phyloP scores from a whole-genome alignment of 2,113 vertebrate genomes.

The Ramphastos sulfuratus region DNA sequence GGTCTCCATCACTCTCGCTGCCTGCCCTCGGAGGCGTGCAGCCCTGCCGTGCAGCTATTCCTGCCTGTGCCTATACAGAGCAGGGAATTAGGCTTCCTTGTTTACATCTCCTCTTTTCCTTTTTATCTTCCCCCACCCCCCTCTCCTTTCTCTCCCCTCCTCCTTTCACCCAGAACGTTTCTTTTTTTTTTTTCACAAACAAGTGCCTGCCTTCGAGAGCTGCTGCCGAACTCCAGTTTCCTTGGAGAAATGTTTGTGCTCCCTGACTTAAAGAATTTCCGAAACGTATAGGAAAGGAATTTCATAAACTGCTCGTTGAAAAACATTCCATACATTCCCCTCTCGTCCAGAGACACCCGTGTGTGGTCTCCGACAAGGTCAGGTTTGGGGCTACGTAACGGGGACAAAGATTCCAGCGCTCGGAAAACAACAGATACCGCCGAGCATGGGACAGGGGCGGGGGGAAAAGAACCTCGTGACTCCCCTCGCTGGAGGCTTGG shows the following conservation, averaged over 20 bases:
- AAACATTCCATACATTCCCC: constrained; percentile 76
- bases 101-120: constrained; percentile 66
- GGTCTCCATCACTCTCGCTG: background rate
- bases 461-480: constrained; percentile 33
- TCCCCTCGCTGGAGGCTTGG: constrained; percentile 28
- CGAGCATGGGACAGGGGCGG: background rate
- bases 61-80: background rate
- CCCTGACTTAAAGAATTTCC: constrained; percentile 70
- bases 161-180: constrained; percentile 55
- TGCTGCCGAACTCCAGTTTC: constrained; percentile 48
- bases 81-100: constrained; percentile 47
- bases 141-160: background rate
- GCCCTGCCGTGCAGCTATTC: constrained; percentile 15
- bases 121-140: constrained; percentile 34
- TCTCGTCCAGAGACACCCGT: constrained; percentile 73
- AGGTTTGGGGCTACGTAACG: constrained; percentile 63
- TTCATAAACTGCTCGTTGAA: constrained; percentile 76
- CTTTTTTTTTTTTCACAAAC: constrained; percentile 54
- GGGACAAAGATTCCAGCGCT: constrained; percentile 68
- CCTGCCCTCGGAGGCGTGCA: background rate
- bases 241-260: constrained; percentile 61
- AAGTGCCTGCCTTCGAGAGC: constrained; percentile 58
- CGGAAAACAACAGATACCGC: constrained; percentile 61
- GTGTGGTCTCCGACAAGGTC: constrained; percentile 75
- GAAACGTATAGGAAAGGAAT: constrained; percentile 74